Conservation (phyloP, 2,888 invertebrate genomes). For the Amphipyra tragopoginis region DNA sequence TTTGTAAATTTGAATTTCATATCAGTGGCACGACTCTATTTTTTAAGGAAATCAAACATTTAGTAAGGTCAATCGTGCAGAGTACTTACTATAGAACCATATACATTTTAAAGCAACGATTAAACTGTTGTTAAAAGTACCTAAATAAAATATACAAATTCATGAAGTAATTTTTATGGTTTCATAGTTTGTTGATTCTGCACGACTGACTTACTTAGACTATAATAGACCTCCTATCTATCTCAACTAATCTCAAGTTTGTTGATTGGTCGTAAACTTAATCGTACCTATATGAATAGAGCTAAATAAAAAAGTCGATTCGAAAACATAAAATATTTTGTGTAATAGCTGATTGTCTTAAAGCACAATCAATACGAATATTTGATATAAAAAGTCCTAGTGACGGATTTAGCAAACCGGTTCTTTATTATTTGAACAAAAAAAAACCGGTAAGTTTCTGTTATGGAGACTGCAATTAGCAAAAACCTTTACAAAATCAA, state of each 20-base stretch:
- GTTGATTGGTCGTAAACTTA: constrained; percentile 41
- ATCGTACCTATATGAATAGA: constrained; percentile 7
- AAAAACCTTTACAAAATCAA: too few species aligned
- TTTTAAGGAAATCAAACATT: neutral
- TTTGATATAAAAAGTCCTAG: too few species aligned
- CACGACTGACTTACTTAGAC: constrained; percentile 37
- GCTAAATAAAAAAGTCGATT: constrained; percentile 1
- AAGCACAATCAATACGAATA: too few species aligned
- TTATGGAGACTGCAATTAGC: too few species aligned
- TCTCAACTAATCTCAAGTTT: neutral
- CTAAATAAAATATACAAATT: constrained; percentile 9
- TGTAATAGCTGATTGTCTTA: neutral
- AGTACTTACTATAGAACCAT: constrained; percentile 18
- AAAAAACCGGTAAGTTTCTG: too few species aligned
- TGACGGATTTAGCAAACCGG: too few species aligned
- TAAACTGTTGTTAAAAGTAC: constrained; percentile 13
- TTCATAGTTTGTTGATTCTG: constrained; percentile 10
- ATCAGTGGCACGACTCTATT: neutral
- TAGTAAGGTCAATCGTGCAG: constrained; percentile 23
- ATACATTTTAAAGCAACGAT: neutral
- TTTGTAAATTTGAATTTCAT: neutral
- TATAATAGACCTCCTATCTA: constrained; percentile 1
- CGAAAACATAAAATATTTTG: neutral
- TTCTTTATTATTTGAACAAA: too few species aligned
- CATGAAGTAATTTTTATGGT: constrained; percentile 1